Conservation (phyloP, 2,113 vertebrate species). For the Halcyon senegalensis region DNA sequence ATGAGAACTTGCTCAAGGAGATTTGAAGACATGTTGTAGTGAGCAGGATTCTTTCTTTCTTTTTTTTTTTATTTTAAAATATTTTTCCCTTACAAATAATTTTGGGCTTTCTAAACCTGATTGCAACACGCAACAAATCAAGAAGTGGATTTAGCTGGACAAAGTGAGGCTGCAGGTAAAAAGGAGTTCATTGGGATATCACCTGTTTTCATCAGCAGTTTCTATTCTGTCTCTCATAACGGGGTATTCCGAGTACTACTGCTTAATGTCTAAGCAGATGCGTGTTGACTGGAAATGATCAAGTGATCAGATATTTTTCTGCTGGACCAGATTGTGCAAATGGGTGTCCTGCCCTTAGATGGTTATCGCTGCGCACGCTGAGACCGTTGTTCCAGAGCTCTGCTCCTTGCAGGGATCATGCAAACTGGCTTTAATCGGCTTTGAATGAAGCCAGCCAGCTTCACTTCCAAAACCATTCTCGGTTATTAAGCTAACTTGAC, state of each 20-base stretch:
- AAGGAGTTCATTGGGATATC: background rate
- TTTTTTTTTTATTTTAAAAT: background rate
- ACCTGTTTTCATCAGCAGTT: background rate
- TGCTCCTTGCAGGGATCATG: background rate
- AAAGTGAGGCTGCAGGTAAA: background rate
- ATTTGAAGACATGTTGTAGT: background rate
- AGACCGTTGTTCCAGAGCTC: background rate
- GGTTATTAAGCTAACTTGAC: background rate
- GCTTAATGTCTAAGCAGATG: background rate
- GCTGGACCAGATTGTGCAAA: background rate
- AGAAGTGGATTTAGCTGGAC: background rate
- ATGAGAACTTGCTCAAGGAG: background rate
- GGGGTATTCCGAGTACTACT: accelerated
- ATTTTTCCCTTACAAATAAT: background rate
- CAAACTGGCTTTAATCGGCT: background rate
- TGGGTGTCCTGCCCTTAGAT: background rate
- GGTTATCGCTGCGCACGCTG: accelerated
- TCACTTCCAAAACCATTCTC: background rate
- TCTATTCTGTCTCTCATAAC: background rate
- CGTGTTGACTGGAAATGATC: background rate
- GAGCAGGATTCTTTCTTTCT: background rate
- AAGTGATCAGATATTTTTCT: background rate
- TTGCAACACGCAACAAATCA: background rate
- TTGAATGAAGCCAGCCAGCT: background rate
- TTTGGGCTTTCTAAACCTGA: background rate